A percentile compares a stretch with the other conserved stretches of the same genome.
These are phyloP conservation scores for Spilarctia lutea DNA, from an alignment of 2,888 invertebrate genomes.

Conservation along the genomic window DNA sequence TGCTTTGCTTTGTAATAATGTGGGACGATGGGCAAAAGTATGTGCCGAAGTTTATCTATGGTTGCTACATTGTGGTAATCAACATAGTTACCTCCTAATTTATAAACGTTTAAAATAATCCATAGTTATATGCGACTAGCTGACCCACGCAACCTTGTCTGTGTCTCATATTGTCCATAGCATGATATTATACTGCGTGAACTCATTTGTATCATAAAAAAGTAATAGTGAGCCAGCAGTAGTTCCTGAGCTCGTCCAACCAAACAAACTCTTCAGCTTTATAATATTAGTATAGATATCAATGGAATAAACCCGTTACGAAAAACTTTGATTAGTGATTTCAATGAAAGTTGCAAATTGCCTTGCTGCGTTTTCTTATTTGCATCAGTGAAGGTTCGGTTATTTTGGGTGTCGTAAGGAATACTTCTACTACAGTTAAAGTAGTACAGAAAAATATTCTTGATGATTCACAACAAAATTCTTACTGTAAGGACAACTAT, in stretches of 20 bases:
- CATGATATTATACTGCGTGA: no score
- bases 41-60: not conserved
- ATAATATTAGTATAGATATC: not conserved
- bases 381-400: not conserved
- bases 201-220: no score
- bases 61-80: not conserved
- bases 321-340: not conserved
- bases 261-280: no score
- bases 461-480: not conserved
- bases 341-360: not conserved
- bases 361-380: not conserved
- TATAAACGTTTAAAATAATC: not conserved
- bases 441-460: not conserved
- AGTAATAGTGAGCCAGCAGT: not conserved
- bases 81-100: not conserved
- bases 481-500: no score
- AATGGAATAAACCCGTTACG: not conserved
- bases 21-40: slow-evolving; percentile 16
- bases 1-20: slow-evolving; percentile 32
- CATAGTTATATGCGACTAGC: not conserved
- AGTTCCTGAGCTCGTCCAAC: no score
- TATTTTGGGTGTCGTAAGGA: not conserved
- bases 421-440: not conserved
- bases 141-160: no score
- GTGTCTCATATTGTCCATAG: no score